phyloP scores from a whole-genome alignment of 2,888 invertebrate species.

The Drosophila atroscutellata region DNA sequence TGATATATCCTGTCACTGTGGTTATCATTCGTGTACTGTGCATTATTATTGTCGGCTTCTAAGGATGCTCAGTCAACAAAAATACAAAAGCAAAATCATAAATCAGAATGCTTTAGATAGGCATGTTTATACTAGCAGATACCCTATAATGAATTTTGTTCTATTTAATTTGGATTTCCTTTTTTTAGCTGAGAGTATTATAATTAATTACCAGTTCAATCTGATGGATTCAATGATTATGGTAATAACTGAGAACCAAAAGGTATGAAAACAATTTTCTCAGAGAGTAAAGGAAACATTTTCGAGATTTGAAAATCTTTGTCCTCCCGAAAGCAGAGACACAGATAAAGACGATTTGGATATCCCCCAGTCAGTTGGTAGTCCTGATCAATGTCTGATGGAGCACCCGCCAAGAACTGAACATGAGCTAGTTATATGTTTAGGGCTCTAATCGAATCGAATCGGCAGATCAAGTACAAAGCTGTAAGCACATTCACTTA shows the following conservation, averaged over 20 bases:
- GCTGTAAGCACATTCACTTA: background rate
- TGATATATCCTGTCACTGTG: constrained; percentile 25
- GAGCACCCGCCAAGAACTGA: background rate
- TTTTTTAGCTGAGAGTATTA: background rate
- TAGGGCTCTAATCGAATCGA: too few relatives aligned
- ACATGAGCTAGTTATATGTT: background rate
- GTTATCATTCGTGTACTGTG: constrained; percentile 26
- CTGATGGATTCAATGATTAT: background rate
- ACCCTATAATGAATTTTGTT: background rate
- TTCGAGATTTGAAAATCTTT: background rate
- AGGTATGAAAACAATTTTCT: background rate
- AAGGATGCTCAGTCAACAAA: constrained; percentile 34
- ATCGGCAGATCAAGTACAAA: background rate
- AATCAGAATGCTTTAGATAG: background rate
- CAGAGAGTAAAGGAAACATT: background rate
- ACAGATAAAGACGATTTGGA: background rate
- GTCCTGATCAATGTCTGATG: background rate
- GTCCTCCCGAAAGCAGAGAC: too few relatives aligned
- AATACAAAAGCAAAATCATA: constrained; percentile 7
- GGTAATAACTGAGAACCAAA: background rate
- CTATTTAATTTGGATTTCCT: background rate
- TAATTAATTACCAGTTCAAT: background rate
- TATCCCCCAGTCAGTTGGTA: background rate
- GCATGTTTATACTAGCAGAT: background rate
- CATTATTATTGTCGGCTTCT: constrained; percentile 39